Base-by-base conservation (phyloP, 2,113 vertebrate species). In the Bos indicus region DNA sequence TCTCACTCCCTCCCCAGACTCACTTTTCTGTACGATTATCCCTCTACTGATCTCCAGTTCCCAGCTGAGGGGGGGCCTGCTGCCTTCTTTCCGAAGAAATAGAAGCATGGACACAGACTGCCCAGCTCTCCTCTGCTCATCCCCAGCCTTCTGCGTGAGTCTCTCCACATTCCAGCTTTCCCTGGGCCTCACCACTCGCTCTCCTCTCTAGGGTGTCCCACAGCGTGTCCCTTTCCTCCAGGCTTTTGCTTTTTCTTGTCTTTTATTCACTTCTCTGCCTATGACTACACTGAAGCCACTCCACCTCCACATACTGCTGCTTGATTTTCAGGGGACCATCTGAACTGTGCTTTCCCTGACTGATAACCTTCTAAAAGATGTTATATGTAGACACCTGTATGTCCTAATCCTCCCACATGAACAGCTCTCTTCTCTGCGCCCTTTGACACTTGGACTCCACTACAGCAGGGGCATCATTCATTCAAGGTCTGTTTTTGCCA, bases 71-170 rank as follows among this genome's bases (percentile, higher is more conserved):
- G 19, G 0, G 8, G 21, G 16, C 1, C 19, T 6, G 17, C 16
- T 16, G 28, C 16, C 23, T 10, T 13, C 36, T 71, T 36, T 88
- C 15, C 1, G 28, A 82, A 59, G 14, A 33, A 40, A 17, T 7
- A 7, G 43, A 26, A 26, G 21, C 0, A 1, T 4, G 4, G n/a
- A 21, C 7, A 4, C 9, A 2, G 57, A 5, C 7, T 14, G 1
- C 46, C 30, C 25, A 3, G 36, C 36, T 6, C 3, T 6, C 3
- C 40, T 71, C 54, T 19, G 17, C 36, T 7, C 5, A 7, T 12
- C 6, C 56, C 64, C 13, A 12, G 6, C 7, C 52, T 48, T 6
- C 12, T 12, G 6, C 8, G 0, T 0, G 52, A 21, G 16, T 26
- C 43, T 28, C 10, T 30, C 48, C 2, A 0, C 71, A 8, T 16